Base-by-base conservation (phyloP, 2,888 invertebrate species). In the Helleia helle region DNA sequence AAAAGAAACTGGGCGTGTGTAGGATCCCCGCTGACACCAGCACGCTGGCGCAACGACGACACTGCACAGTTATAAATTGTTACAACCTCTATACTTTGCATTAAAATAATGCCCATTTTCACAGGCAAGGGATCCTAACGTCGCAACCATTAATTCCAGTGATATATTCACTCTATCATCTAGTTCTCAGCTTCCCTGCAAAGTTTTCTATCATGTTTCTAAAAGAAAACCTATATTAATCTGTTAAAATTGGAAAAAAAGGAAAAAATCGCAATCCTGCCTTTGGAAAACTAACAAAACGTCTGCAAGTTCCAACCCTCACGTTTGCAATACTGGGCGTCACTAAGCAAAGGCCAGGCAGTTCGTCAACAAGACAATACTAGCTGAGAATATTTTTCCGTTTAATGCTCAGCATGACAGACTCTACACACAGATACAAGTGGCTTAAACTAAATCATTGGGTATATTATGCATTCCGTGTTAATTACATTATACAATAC, bases 41-140 rank as follows among this genome's bases (percentile, higher is more conserved):
- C 44, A 42, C 36, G 37, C 50, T 62, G 59, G 65, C 67, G 68
- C 59, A 64, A 70, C 77, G 80, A 73, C 73, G 74, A 72, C 65
- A 60, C 76, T 75, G 73, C 65, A 81, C 81, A 65, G n/a, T n/a
- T 79, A 81, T 68, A 75, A 76, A 81, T 66, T 72, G 77, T 84
- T 90, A 91, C 91, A 91, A 92, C 91, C 90, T 92, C 92, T 92
- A 92, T 92, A 93, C 93, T 93, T 93, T 93, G 93, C 93, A 93
- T 91, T 90, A 92, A 93, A 93, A 89, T 92, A 92, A 93, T 92
- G 92, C 90, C 90, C 89, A 90, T 91, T 91, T 90, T 90, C 89
- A 88, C 87, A 86, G 86, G 86, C 84, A 85, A 84, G 83, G 84
- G 81, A 81, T 81, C 79, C 81, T 75, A 80, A 76, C 80, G 72